Evolutionary conservation across 2,113 vertebrate species (phyloP), one percentile per base, ranked within the genome.

Genomic region (Takifugu bimaculatus): DNA sequence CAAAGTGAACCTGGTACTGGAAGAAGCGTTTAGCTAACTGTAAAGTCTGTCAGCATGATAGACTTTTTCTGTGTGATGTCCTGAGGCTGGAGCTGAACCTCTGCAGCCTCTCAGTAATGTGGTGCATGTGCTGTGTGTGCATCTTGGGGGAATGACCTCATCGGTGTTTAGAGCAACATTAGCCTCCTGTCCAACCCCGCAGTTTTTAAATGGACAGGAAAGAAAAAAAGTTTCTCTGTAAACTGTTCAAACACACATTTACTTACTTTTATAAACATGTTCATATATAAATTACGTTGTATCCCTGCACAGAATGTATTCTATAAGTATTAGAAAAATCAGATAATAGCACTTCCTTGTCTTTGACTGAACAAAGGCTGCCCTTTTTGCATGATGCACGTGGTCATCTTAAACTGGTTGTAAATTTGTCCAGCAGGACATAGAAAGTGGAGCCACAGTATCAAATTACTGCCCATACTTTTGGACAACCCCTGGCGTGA

Each of bases 91-190:
- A 60, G 32, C 49, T 14, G 26, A 50, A 35, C 9, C 12, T 14
- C 42, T 6, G 5, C 14, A 10, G 28, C 20, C 54, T 29, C 26
- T 55, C 26, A 39, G 35, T 14, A 5, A 35, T 26, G 53, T 29
- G n/a, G 44, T 67, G 62, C 55, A 54, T 42, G 44, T 29, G 27
- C 29, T 47, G 39, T 20, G 39, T 26, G 6, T 50, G 45, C 32
- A 47, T 58, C 54, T 20, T 32, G 58, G 13, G 51, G 49, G 63
- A 42, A 64, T 71, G 32, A 71, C 44, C 63, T 79, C 76, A 74
- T 75, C 63, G 26, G 54, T 68, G 60, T 75, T 79, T 65, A 35
- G 53, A 65, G 56, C 32, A 13, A 57, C 11, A 49, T 68, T 63
- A 68, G 26, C 45, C 29, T 28, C n/a, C 51, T 51, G 14, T n/a